Conservation (phyloP, 2,113 vertebrate species). For the Anolis sagrei region DNA sequence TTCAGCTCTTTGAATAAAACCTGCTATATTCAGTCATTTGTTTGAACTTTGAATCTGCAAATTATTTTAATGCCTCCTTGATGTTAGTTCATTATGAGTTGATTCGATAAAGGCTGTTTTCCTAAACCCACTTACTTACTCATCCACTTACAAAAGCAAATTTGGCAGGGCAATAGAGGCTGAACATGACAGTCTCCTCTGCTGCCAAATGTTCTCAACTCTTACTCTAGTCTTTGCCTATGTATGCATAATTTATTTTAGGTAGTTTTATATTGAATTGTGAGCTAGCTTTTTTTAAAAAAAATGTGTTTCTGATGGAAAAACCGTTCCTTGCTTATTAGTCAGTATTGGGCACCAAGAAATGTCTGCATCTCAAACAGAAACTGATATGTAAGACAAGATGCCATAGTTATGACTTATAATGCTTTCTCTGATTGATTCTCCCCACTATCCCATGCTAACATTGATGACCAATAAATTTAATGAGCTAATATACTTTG, state of each 20-base stretch:
- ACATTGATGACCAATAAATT: conserved; percentile 3
- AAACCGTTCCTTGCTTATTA: not conserved
- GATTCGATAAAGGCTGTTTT: no score
- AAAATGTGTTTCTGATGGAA: not conserved
- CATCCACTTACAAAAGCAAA: no score
- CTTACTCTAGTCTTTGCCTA: no score
- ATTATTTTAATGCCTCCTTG: not conserved
- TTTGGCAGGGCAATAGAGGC: no score
- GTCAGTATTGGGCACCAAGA: not conserved
- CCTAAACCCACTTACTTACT: not conserved
- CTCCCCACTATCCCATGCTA: not conserved
- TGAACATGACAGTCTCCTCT: no score
- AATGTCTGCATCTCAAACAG: not conserved
- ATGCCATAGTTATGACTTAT: not conserved
- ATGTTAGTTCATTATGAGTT: not conserved
- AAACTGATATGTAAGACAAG: not conserved
- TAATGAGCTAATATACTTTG: not conserved
- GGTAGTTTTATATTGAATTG: no score
- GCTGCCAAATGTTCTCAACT: no score
- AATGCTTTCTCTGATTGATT: not conserved
- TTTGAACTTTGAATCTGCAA: not conserved
- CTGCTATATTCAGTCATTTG: not conserved
- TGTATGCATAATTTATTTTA: no score
- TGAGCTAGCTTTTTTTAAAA: not conserved
- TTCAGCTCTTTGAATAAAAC: no score